phyloP scores from a whole-genome alignment of 2,888 invertebrate species.

The Leptinotarsa rubiginosa region DNA sequence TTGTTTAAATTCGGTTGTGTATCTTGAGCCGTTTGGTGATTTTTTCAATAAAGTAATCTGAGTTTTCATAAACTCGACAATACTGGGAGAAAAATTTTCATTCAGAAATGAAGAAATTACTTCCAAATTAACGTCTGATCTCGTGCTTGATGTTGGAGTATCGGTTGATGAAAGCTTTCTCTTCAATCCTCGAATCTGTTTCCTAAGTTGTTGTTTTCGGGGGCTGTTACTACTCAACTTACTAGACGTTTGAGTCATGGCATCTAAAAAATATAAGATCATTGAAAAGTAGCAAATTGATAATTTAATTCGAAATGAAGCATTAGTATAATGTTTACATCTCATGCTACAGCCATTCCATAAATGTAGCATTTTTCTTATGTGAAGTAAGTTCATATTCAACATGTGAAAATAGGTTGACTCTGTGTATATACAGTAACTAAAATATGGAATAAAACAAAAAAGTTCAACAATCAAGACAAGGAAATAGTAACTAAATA shows the following conservation, averaged over 20 bases:
- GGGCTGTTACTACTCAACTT: constrained; percentile 6
- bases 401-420: background rate
- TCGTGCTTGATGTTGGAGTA: background rate
- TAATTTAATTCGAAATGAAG: background rate
- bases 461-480: background rate
- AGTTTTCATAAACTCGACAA: constrained; percentile 4
- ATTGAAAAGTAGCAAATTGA: background rate
- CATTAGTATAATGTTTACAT: background rate
- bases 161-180: background rate
- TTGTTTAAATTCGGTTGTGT: background rate
- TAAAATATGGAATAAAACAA: background rate
- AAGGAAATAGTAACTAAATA: no score
- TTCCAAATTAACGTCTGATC: constrained; percentile 2
- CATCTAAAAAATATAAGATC: constrained; percentile 2
- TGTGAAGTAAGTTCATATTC: background rate
- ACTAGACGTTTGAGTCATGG: background rate
- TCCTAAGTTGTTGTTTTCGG: constrained; percentile 5
- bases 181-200: constrained; percentile 4
- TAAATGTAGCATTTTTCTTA: background rate
- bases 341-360: background rate
- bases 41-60: constrained; percentile 3
- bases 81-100: background rate
- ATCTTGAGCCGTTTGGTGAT: constrained; percentile 2
- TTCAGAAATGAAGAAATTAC: constrained; percentile 1
- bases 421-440: background rate